These are phyloP conservation scores for Hyalella azteca DNA, from an alignment of 2,888 invertebrate species.

Conservation along the genomic window DNA sequence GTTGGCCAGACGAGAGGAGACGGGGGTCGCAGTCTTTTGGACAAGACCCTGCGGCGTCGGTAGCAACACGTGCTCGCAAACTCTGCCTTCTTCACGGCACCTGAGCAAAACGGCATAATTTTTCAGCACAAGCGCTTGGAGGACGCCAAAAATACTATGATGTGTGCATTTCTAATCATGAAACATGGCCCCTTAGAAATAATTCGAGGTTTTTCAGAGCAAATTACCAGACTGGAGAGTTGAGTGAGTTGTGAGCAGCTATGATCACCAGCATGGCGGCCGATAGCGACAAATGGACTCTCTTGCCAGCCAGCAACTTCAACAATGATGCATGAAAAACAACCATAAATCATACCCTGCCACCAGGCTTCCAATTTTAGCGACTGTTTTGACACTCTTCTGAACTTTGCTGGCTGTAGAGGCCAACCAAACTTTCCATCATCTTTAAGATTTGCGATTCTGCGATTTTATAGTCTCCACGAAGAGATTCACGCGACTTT, in stretches of 20 bases:
- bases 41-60: conserved; percentile 10
- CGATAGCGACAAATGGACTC: conserved; percentile 34
- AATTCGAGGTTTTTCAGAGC: conserved; percentile 27
- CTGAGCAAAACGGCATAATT: neutral
- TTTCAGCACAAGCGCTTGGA: conserved; percentile 2
- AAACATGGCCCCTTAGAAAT: conserved; percentile 2
- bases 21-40: conserved; percentile 10
- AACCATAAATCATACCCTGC: conserved; percentile 20
- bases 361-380: conserved; percentile 25
- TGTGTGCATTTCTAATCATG: neutral
- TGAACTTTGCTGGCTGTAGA: neutral
- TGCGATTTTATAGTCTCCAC: no score
- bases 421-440: neutral
- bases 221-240: conserved; percentile 8
- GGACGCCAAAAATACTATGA: conserved; percentile 22
- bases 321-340: conserved; percentile 36
- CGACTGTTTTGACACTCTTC: conserved; percentile 26
- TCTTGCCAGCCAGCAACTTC: conserved; percentile 25
- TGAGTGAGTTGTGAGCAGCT: conserved; percentile 33
- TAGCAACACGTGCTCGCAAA: conserved; percentile 31
- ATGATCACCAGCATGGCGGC: conserved; percentile 27
- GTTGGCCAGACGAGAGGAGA: neutral
- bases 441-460: neutral
- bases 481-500: no score
- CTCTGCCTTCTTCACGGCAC: neutral